Evolutionary conservation across 2,113 vertebrate species (phyloP).

Genomic region (Chauna torquata): DNA sequence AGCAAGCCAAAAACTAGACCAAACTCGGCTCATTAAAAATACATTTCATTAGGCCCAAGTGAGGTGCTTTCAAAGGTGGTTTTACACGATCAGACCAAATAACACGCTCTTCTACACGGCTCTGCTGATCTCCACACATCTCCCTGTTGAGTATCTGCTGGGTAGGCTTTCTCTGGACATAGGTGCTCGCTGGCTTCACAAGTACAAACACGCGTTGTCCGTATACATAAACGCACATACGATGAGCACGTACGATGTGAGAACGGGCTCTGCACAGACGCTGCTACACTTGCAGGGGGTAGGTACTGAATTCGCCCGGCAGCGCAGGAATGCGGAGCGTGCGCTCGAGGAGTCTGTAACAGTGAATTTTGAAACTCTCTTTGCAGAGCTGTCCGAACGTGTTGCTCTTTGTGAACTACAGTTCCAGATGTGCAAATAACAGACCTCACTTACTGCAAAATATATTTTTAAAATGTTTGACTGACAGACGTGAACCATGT

Average conservation of each 20-base stretch:
- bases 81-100: neutral
- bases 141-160: conserved; percentile 19
- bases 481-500: neutral
- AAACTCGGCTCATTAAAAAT: conserved; percentile 9
- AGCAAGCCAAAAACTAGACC: neutral
- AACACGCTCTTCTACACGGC: neutral
- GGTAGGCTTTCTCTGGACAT: conserved; percentile 1
- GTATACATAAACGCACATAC: rapidly evolving
- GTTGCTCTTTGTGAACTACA: neutral
- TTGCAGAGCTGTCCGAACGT: neutral
- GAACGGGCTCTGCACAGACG: rapidly evolving
- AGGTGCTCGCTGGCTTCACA: neutral
- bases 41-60: neutral
- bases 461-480: neutral
- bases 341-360: neutral
- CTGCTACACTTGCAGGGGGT: rapidly evolving
- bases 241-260: rapidly evolving
- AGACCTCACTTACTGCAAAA: neutral
- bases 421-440: neutral
- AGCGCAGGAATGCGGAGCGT: neutral
- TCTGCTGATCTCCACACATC: neutral
- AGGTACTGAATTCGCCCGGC: neutral
- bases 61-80: conserved; percentile 13
- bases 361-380: neutral
- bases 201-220: rapidly evolving